Evolutionary conservation across 2,797 vertebrate genomes (phyloP), one percentile per base, ranked within the genome.

Genomic region (Eupleurogrammus muticus): DNA sequence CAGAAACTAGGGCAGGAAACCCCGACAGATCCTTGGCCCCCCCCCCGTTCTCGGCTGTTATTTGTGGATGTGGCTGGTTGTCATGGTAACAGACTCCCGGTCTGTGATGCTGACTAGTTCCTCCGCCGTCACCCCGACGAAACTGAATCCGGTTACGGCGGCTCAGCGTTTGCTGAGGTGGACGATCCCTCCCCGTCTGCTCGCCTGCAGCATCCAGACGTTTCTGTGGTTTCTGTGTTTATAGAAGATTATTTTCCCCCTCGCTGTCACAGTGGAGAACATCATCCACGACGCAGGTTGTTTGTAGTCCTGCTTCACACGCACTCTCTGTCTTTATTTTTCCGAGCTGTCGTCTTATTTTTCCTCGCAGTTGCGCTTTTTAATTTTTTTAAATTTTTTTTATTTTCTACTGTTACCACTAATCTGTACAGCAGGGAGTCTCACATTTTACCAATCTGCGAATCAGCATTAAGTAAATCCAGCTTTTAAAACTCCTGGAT

Each of bases 11-110:
- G 40, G 70, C 77, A 81, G 81, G 83, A 92, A 92, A 83, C 73
- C 79, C 88, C 80, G 74, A 62, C 79, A 75, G 63, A 79, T 81
- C 83, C 46, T 83, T 87, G 87, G 85, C 82, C 53, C 55, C 59
- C 55, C 48, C n/a, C n/a, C n/a, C n/a, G n/a, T n/a, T n/a, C n/a
- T n/a, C n/a, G n/a, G 63, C 44, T 83, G 56, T 40, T 94, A 89
- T 94, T 93, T 94, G 91, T 94, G 94, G 87, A 82, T 54, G 28
- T 28, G 28, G 28, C n/a, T 53, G 46, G 90, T 94, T 21, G 85
- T 86, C 87, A 82, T 57, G 90, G 92, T 23, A 77, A 92, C 79
- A 4, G 53, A 71, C 81, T 60, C 69, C 66, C 75, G 56, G 67
- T 73, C 48, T 77, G 56, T 63, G 71, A 85, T 80, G 77, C 81